Percentiles rank a stretch among this genome's conserved stretches.
Evolutionary conservation across 2,797 vertebrate genomes (phyloP).

Genomic region (Cyprinodon diabolis): DNA sequence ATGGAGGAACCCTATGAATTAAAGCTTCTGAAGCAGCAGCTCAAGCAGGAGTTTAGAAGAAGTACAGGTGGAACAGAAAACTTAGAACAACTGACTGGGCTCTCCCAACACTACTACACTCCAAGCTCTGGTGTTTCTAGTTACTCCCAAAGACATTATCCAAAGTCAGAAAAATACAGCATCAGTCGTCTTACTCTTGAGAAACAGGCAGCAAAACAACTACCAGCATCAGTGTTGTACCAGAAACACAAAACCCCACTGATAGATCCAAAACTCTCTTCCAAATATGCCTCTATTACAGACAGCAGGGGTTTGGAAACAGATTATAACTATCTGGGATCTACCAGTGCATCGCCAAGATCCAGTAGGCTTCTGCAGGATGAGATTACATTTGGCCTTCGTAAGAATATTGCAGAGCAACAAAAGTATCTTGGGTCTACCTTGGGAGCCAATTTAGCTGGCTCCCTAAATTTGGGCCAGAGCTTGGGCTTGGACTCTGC

Average conservation of each 20-base stretch:
- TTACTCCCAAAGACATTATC: constrained; percentile 90
- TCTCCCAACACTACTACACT: constrained; percentile 93
- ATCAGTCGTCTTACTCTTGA: constrained; percentile 97
- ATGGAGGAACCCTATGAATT: constrained; percentile 99
- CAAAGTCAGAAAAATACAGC: constrained; percentile 96
- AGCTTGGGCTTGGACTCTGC: constrained; percentile 85
- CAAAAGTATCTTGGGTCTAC: constrained; percentile 94
- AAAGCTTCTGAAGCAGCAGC: constrained; percentile 97
- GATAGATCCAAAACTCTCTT: constrained; percentile 89
- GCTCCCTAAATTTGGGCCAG: constrained; percentile 87
- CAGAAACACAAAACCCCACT: constrained; percentile 95
- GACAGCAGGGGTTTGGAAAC: constrained; percentile 92
- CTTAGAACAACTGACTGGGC: constrained; percentile 90
- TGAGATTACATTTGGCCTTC: constrained; percentile 95
- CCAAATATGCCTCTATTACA: constrained; percentile 94
- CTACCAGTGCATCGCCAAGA: constrained; percentile 87
- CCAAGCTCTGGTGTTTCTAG: constrained; percentile 80
- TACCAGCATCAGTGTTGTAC: constrained; percentile 93
- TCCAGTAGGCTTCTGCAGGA: constrained; percentile 95
- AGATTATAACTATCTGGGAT: constrained; percentile 92
- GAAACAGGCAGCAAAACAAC: constrained; percentile 97
- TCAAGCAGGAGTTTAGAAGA: constrained; percentile 98
- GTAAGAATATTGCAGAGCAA: constrained; percentile 97
- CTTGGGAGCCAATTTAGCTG: constrained; percentile 87
- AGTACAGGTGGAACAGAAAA: constrained; percentile 87